These are phyloP conservation scores for Macroramphosus scolopax DNA, from an alignment of 2,797 vertebrate species.

Conservation along the genomic window DNA sequence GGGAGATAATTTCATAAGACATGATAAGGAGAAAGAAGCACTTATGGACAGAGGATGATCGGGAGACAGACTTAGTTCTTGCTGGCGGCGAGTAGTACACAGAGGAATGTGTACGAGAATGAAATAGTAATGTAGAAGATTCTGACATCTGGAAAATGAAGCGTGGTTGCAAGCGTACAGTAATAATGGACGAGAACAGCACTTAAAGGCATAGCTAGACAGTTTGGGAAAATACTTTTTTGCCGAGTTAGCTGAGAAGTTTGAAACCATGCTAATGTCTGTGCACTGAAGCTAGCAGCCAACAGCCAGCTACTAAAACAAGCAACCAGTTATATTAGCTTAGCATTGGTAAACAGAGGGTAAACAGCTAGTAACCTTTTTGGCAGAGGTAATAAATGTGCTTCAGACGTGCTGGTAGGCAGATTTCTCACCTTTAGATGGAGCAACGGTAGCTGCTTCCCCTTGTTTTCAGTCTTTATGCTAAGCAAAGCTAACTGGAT, in stretches of 20 bases:
- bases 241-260: too few species aligned
- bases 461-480: neutral
- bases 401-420: too few species aligned
- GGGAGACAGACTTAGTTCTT: constrained; percentile 5
- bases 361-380: too few species aligned
- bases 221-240: too few species aligned
- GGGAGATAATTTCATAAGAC: constrained; percentile 47
- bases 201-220: neutral
- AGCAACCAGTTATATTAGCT: neutral
- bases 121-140: constrained; percentile 4
- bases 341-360: too few species aligned
- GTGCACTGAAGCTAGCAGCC: neutral
- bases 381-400: too few species aligned
- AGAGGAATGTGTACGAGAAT: constrained; percentile 1
- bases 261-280: too few species aligned
- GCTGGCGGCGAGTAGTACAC: constrained; percentile 3
- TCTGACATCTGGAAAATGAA: neutral
- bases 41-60: constrained; percentile 19
- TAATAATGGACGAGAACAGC: neutral
- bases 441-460: neutral
- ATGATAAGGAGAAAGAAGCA: constrained; percentile 41
- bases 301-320: neutral
- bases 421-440: neutral
- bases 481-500: neutral
- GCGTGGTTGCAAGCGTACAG: neutral